Evolutionary conservation across 2,888 invertebrate genomes (phyloP), one percentile per base, ranked within the genome.

Genomic region (Strigamia transsilvanica): DNA sequence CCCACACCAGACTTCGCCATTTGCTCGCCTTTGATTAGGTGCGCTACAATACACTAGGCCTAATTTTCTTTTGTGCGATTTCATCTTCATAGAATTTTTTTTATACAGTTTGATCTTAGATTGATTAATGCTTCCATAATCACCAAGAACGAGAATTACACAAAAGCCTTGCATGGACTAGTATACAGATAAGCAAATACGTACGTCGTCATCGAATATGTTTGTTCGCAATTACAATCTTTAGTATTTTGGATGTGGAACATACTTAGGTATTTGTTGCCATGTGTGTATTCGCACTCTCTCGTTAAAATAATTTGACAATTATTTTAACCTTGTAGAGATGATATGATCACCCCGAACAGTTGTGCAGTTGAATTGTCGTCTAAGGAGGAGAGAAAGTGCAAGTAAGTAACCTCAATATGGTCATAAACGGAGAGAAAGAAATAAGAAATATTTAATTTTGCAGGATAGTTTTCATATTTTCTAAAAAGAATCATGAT

Each of bases 21-120:
- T 51, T 51, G 51, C 51, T 51, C 51, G 51, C 51, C n/a, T 51
- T 51, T 51, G 51, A 51, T 51, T 51, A 51, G 51, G 51, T 51
- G 51, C n/a, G 51, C 51, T 51, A 51, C 51, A 15, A 13, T 51
- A 51, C n/a, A 15, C 51, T 51, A 51, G 51, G 51, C 51, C 51
- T 51, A 51, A 51, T 51, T 51, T 51, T 51, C 51, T 51, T 51
- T 51, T 51, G 51, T 51, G 51, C 51, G 51, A 51, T 51, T 51
- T 51, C 51, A 51, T 51, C 51, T 51, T 51, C 51, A 51, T 15
- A n/a, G 2, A n/a, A 18, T 51, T 51, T 46, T 46, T 46, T 51
- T 51, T 51, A 18, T n/a, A 51, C n/a, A 6, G 18, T 51, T n/a
- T 3, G 2, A 51, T 51, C n/a, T 51, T n/a, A 6, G 51, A 15